A percentile compares a stretch with the other conserved stretches of the same genome.
Evolutionary conservation across 2,888 invertebrate species (phyloP).

Genomic region (Torymus tubicola): DNA sequence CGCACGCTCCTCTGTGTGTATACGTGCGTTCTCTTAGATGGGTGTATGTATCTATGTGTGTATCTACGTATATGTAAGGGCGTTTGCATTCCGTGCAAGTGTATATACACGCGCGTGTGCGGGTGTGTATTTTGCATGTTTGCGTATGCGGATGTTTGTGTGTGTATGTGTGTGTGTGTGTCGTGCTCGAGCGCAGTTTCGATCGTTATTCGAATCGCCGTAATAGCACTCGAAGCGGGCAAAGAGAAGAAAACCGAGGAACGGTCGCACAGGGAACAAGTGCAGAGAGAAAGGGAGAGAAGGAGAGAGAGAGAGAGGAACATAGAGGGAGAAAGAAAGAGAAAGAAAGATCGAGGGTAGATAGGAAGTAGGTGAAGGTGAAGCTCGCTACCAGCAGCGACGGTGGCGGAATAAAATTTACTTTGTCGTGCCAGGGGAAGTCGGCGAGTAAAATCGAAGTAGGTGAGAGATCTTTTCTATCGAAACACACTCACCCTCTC

Average conservation of each 20-base stretch:
- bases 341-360: constrained; percentile 50
- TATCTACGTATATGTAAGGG: too few species aligned
- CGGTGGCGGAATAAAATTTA: constrained; percentile 54
- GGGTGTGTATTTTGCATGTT: not conserved
- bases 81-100: too few species aligned
- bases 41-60: not conserved
- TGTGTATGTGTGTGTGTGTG: not conserved
- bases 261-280: not conserved
- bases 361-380: constrained; percentile 56
- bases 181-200: constrained; percentile 36
- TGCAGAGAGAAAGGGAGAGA: not conserved
- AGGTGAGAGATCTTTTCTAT: constrained; percentile 40
- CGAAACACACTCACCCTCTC: constrained; percentile 14
- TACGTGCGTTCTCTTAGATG: not conserved
- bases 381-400: not conserved
- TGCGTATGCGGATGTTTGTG: too few species aligned
- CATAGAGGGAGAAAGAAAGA: constrained; percentile 10
- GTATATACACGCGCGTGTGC: not conserved
- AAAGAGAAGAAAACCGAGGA: not conserved
- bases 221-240: constrained; percentile 39
- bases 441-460: constrained; percentile 46
- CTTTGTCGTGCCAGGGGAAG: not conserved
- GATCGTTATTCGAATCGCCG: constrained; percentile 46
- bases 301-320: not conserved
- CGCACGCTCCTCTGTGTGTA: not conserved